Base-by-base conservation (phyloP, 2,888 invertebrate genomes). In the Drosophila affinis region DNA sequence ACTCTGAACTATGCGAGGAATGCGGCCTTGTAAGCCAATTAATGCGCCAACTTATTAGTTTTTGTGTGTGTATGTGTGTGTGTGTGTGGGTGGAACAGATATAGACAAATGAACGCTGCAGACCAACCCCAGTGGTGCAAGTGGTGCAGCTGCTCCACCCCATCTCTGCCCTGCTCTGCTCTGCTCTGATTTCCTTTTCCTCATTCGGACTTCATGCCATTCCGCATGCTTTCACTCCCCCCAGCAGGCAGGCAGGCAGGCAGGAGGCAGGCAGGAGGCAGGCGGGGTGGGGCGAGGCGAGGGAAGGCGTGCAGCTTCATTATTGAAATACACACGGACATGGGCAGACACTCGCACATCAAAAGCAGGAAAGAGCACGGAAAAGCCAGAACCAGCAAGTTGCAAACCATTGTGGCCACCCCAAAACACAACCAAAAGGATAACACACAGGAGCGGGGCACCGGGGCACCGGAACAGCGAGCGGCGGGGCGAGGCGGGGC, bases 11-110 rank as follows among this genome's bases (percentile, higher is more conserved):
- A 84, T 84, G 76, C 78, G 49, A 54, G 54, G 79, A 81, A 84
- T 84, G 78, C 67, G 72, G 78, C 69, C 76, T 84, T 70, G 75
- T 78, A 81, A 87, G 87, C 83, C 83, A 84, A 84, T 84, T 84
- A 84, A 87, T 87, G 84, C 73, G 75, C 73, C 78, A 84, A 87
- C 87, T 87, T 84, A 84, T 84, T 87, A 84, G 87, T 84, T 84
- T 84, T 63, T 24, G 24, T 24, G 4, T 24, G 24, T 27, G 27
- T 21, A 7, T 24, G 24, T 24, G 24, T 24, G 24, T 27, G 27
- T 27, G 27, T 24, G 24, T 24, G 29, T 57, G 24, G 18, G 21
- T n/a, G 12, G 47, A n/a, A 29, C 49, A 12, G 56, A 9, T 14
- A 18, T 10, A 5, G 0, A 51, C 9, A 6, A 17, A 21, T 3